Evolutionary conservation across 2,888 invertebrate genomes (phyloP).

Genomic region (Drosophila ochracea): DNA sequence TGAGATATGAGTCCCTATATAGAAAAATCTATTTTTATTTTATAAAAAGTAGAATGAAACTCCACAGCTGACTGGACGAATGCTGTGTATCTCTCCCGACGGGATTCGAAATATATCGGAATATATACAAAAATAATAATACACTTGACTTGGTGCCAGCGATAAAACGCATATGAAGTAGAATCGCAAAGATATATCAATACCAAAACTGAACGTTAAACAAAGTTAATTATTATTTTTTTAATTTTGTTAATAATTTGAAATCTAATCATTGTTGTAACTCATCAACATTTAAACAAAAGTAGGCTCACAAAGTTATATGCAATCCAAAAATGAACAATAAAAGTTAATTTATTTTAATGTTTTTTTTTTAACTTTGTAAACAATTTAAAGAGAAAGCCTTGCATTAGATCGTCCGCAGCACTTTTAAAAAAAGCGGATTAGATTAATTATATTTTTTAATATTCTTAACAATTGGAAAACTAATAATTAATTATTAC

Average conservation of each 20-base stretch:
- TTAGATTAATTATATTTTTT: not conserved
- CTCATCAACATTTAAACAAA: not conserved
- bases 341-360: not conserved
- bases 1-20: not conserved
- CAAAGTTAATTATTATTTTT: not conserved
- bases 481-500: not conserved
- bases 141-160: not conserved
- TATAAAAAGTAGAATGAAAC: not conserved
- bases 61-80: not conserved
- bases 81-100: not conserved
- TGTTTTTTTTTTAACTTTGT: not conserved
- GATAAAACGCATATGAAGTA: not conserved
- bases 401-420: not conserved
- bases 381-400: not conserved
- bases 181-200: not conserved
- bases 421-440: not conserved
- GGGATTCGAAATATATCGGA: not conserved
- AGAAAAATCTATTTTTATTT: not conserved
- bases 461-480: not conserved
- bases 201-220: not conserved
- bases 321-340: not conserved
- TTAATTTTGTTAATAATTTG: not conserved
- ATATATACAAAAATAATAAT: not conserved
- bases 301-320: not conserved
- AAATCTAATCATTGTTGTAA: not conserved